Evolutionary conservation across 1,140 invertebrate genomes (phyloP).

Genomic region (Eubasilissa regina): DNA sequence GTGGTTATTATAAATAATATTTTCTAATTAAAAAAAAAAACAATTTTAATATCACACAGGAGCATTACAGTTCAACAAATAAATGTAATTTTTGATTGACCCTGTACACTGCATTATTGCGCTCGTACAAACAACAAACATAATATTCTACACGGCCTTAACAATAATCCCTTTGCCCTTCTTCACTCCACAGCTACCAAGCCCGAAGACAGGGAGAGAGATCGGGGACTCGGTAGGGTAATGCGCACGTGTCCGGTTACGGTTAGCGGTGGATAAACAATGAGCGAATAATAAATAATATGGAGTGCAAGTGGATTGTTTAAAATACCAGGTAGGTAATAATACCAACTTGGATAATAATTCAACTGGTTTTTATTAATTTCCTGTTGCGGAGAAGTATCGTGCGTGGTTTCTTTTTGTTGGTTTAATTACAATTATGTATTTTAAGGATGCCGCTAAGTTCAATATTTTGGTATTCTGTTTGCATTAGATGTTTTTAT

Average conservation of each 20-base stretch:
- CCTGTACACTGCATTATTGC: background rate
- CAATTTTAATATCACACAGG: no score
- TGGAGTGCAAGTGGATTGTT: slow-evolving; percentile 33
- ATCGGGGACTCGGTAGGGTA: slow-evolving; percentile 2
- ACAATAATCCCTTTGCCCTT: background rate
- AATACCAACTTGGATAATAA: slow-evolving; percentile 19
- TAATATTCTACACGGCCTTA: background rate
- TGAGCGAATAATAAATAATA: slow-evolving; percentile 26
- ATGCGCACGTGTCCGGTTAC: background rate
- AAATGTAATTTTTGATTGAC: no score
- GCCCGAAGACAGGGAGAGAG: background rate
- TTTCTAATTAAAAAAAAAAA: no score
- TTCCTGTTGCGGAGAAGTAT: slow-evolving; percentile 35
- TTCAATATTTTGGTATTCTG: background rate
- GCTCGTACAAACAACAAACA: background rate
- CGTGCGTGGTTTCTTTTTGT: slow-evolving; percentile 32
- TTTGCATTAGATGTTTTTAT: no score
- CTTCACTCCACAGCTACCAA: background rate
- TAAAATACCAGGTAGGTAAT: slow-evolving; percentile 15
- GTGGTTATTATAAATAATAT: no score
- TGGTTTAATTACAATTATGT: slow-evolving; percentile 29
- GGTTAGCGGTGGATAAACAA: slow-evolving; percentile 13
- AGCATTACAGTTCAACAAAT: no score
- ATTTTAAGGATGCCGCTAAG: slow-evolving; percentile 11
- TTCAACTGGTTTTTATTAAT: slow-evolving; percentile 45